These are phyloP conservation scores for Leucopsar rothschildi DNA, from an alignment of 2,113 vertebrate species.

Conservation along the genomic window DNA sequence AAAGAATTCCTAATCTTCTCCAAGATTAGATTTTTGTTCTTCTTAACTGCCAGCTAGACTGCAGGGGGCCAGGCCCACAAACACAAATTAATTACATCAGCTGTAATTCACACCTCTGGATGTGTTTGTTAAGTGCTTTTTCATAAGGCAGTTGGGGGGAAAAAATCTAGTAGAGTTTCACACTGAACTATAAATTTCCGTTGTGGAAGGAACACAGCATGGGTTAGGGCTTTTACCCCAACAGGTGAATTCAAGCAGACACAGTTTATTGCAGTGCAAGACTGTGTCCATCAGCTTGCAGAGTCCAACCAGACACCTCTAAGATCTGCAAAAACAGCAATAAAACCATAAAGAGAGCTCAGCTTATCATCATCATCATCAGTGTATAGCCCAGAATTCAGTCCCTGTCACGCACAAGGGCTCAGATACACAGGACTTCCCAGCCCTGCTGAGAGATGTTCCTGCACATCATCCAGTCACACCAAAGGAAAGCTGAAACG, in stretches of 20 bases:
- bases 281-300: not conserved
- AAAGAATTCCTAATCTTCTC: conserved; percentile 32
- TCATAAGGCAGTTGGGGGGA: not conserved
- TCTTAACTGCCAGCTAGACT: not conserved
- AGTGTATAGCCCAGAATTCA: not conserved
- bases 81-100: conserved; percentile 51
- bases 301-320: not conserved
- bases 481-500: not conserved
- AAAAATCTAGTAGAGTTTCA: not conserved
- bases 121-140: not conserved
- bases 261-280: not conserved
- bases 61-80: not conserved
- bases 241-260: not conserved
- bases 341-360: not conserved
- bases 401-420: not conserved
- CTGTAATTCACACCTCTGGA: conserved; percentile 41
- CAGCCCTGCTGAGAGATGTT: not conserved
- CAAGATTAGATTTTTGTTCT: conserved; percentile 30
- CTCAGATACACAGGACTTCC: not conserved
- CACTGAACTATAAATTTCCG: not conserved
- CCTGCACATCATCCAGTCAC: not conserved
- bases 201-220: not conserved
- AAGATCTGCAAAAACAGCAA: not conserved
- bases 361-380: not conserved
- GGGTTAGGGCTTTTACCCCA: not conserved